A percentile compares a stretch with the other conserved stretches of the same genome.
Evolutionary conservation across 2,797 vertebrate genomes (phyloP).

Genomic region (Helostoma temminkii): DNA sequence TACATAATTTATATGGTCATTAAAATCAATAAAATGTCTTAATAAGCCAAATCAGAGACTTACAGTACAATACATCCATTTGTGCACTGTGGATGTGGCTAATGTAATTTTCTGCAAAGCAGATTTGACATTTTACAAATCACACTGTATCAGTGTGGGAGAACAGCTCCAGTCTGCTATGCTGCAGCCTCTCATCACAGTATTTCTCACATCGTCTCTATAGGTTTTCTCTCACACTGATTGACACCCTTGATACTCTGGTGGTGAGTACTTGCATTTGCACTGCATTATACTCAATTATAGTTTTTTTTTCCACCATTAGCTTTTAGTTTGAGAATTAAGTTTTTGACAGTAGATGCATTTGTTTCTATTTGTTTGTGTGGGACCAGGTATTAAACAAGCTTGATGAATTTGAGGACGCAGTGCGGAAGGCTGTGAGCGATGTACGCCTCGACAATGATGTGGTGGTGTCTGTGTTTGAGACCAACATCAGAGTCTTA

Average conservation of each 20-base stretch:
- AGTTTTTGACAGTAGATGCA: neutral
- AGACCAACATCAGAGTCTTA: conserved; percentile 89
- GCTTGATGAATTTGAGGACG: conserved; percentile 89
- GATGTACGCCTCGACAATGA: conserved; percentile 88
- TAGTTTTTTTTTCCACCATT: neutral
- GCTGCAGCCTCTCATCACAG: neutral
- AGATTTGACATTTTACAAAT: conserved; percentile 21
- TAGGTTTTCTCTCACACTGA: conserved; percentile 88
- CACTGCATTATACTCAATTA: neutral
- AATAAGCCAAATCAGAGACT: neutral
- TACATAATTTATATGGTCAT: no score
- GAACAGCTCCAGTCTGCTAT: conserved; percentile 9
- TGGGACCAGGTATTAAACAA: conserved; percentile 84
- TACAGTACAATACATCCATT: neutral
- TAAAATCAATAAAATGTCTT: no score
- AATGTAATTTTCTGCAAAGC: conserved; percentile 17
- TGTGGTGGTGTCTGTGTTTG: conserved; percentile 89
- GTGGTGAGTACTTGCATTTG: conserved; percentile 80
- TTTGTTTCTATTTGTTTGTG: conserved; percentile 5
- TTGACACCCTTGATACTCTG: conserved; percentile 87
- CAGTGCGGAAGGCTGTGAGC: conserved; percentile 81
- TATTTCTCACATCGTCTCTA: conserved; percentile 20
- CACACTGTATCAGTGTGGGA: conserved; percentile 21
- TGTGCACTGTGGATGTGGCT: neutral
- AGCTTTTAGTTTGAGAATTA: neutral